These are phyloP conservation scores for Drosophila ficusphila DNA, from an alignment of 1,140 invertebrate genomes.

Conservation along the genomic window DNA sequence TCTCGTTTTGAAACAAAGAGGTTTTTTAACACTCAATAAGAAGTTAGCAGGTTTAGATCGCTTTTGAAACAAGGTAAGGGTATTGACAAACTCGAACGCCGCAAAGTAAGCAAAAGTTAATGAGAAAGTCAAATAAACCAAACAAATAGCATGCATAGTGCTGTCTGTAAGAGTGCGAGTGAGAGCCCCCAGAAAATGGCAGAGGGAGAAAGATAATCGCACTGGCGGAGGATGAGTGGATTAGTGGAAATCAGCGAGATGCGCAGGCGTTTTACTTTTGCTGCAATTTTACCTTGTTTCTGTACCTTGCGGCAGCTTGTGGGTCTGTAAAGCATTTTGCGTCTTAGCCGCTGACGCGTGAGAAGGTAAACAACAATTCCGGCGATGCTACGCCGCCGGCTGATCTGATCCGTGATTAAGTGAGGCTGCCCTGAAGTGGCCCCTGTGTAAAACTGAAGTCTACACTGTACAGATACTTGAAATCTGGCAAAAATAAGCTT, in stretches of 20 bases:
- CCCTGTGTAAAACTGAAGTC: slow-evolving; percentile 48
- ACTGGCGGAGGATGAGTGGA: slow-evolving; percentile 17
- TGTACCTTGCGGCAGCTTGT: slow-evolving; percentile 20
- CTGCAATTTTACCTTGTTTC: slow-evolving; percentile 18
- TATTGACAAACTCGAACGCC: slow-evolving; percentile 23
- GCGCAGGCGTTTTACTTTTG: slow-evolving; percentile 58
- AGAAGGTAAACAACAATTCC: slow-evolving; percentile 56
- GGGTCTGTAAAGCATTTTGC: slow-evolving; percentile 58
- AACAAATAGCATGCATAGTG: slow-evolving; percentile 79
- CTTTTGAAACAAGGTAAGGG: background rate
- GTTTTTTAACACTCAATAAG: too few relatives aligned
- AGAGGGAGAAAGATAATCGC: slow-evolving; percentile 7
- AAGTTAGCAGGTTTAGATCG: background rate
- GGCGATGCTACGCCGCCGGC: slow-evolving; percentile 39
- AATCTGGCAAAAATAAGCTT: too few relatives aligned
- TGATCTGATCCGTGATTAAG: slow-evolving; percentile 52
- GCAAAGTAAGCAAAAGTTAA: slow-evolving; percentile 77
- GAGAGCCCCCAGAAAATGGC: slow-evolving; percentile 17
- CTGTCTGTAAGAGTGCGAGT: slow-evolving; percentile 22
- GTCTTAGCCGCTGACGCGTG: slow-evolving; percentile 54
- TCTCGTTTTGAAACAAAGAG: too few relatives aligned
- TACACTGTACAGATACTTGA: too few relatives aligned
- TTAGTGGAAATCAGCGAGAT: slow-evolving; percentile 23
- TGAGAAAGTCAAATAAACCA: slow-evolving; percentile 81
- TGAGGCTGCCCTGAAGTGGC: slow-evolving; percentile 44